These are phyloP conservation scores for Atta texana DNA, from an alignment of 1,140 invertebrate genomes.

Conservation along the genomic window DNA sequence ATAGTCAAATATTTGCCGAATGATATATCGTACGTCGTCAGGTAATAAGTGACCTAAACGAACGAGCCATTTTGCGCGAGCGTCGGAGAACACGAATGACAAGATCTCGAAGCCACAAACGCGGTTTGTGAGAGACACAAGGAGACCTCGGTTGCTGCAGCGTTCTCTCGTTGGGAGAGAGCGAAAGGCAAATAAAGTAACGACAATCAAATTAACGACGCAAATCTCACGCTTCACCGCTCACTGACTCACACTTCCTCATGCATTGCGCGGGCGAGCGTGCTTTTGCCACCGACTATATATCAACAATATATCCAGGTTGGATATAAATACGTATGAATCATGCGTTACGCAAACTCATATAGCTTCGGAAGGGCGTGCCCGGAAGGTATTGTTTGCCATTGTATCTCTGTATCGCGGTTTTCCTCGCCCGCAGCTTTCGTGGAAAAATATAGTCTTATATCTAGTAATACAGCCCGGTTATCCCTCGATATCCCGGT, in stretches of 20 bases:
- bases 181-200: slow-evolving; percentile 55
- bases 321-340: slow-evolving; percentile 52
- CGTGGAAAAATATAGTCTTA: slow-evolving; percentile 27
- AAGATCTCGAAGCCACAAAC: not conserved
- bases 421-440: slow-evolving; percentile 44
- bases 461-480: not conserved
- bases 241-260: not conserved
- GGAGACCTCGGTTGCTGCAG: not conserved
- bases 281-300: not conserved
- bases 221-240: slow-evolving; percentile 52
- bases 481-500: slow-evolving; percentile 33
- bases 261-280: too few relatives aligned
- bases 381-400: slow-evolving; percentile 56
- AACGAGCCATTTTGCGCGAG: slow-evolving; percentile 3
- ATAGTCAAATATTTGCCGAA: slow-evolving; percentile 45
- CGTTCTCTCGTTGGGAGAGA: not conserved
- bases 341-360: slow-evolving; percentile 47
- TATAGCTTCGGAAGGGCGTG: slow-evolving; percentile 49
- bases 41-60: slow-evolving; percentile 27
- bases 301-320: slow-evolving; percentile 33
- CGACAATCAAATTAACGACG: slow-evolving; percentile 60
- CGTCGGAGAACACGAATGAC: slow-evolving; percentile 10
- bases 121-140: not conserved
- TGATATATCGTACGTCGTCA: slow-evolving; percentile 34
- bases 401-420: slow-evolving; percentile 22